phyloP scores from a whole-genome alignment of 2,113 vertebrate species.

The Carlito syrichta region DNA sequence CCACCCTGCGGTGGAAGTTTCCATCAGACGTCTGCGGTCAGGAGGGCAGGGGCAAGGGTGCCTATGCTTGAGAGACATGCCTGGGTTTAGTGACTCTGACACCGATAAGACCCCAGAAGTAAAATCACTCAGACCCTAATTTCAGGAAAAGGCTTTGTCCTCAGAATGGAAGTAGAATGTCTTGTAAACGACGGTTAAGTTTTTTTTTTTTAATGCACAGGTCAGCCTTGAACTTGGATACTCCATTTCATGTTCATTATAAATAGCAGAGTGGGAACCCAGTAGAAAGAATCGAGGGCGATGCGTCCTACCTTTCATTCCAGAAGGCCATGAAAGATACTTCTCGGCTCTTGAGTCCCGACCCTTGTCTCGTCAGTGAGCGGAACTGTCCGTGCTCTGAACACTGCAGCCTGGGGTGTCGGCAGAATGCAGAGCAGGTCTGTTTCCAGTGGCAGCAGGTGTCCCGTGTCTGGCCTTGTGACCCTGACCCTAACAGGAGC shows the following conservation, averaged over 20 bases:
- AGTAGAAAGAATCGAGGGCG: background rate
- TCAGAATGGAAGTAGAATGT: background rate
- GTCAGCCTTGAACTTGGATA: background rate
- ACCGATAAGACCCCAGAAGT: background rate
- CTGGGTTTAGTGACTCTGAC: background rate
- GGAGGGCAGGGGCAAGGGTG: background rate
- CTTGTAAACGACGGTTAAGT: background rate
- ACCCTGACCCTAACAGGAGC: fast-evolving
- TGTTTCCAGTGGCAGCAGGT: background rate
- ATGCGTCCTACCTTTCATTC: background rate
- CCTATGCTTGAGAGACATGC: fast-evolving
- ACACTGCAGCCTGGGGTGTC: fast-evolving
- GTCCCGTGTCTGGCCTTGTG: background rate
- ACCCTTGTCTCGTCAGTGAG: background rate
- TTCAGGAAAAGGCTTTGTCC: background rate
- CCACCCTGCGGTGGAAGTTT: background rate
- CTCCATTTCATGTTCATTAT: background rate
- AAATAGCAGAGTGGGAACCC: background rate
- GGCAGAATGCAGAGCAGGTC: background rate
- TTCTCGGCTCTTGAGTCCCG: background rate
- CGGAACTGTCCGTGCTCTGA: background rate
- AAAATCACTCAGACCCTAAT: background rate
- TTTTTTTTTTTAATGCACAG: background rate
- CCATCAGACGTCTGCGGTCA: background rate
- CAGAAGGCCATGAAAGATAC: background rate